Evolutionary conservation across 2,113 vertebrate species (phyloP), one percentile per base, ranked within the genome.

Genomic region (Clarias macrocephalus): DNA sequence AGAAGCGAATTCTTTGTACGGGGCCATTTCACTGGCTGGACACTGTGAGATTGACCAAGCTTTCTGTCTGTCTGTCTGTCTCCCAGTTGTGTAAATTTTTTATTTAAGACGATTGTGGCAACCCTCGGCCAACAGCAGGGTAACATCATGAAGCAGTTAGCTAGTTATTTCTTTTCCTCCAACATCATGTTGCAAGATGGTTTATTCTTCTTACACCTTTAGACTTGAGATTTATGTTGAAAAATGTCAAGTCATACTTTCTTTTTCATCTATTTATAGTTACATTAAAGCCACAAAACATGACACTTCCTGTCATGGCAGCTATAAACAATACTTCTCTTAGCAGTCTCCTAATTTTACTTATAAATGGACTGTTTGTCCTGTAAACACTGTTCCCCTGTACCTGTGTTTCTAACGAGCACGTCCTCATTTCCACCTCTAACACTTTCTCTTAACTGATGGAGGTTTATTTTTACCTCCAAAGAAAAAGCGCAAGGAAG

Each of bases 401-500:
- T 48, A 73, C 48, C 48, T 28, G 25, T 25, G 13, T 8, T n/a
- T 25, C 13, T 15, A 52, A 37, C 9, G 11, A 12, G 48, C 75
- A 54, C 13, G 25, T 56, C 75, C 75, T 77, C 48, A 28, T 77
- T 77, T 77, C 75, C 75, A 77, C 25, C 75, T 56, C 25, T 23
- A 56, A 77, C 1, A 13, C 48, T 77, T 54, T 52, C 48, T 52
- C 21, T 75, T 28, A 77, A 56, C 23, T 18, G 48, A 56, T 28
- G 75, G 75, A 48, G 28, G 48, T 56, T 77, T 77, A 77, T 77
- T 77, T 77, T 77, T 77, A 77, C n/a, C 75, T 77, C 13, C 2
- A n/a, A 52, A 25, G 25, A 15, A 15, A 28, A 77, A 77, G 37
- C 19, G 54, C 48, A 28, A 28, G 25, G 23, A 56, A 77, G 6